These are phyloP conservation scores for Geopemphigus sp. DNA, from an alignment of 1,140 invertebrate genomes.

Conservation along the genomic window DNA sequence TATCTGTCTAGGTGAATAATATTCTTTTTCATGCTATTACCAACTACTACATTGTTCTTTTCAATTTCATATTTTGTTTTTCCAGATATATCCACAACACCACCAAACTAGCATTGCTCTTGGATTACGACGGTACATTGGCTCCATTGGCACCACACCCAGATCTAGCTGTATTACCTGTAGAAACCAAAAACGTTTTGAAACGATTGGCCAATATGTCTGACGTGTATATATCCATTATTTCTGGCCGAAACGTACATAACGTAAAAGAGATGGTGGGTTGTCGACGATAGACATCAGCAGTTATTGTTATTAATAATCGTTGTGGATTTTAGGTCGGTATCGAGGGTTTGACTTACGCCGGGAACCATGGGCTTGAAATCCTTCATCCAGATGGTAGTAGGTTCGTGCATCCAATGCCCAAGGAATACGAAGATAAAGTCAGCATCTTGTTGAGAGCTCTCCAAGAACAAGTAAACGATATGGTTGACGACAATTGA, in stretches of 20 bases:
- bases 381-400: constrained; percentile 87
- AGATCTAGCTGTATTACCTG: constrained; percentile 77
- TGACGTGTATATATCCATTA: constrained; percentile 84
- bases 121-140: constrained; percentile 88
- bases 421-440: constrained; percentile 78
- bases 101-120: constrained; percentile 76
- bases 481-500: too few relatives aligned
- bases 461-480: constrained; percentile 76
- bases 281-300: too few relatives aligned
- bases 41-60: not conserved
- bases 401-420: constrained; percentile 88
- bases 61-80: constrained; percentile 14
- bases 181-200: constrained; percentile 80
- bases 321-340: constrained; percentile 61
- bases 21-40: not conserved
- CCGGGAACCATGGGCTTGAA: constrained; percentile 85
- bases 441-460: constrained; percentile 74
- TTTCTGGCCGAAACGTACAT: constrained; percentile 81
- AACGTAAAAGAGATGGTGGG: constrained; percentile 82
- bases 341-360: constrained; percentile 65
- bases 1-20: constrained; percentile 73
- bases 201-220: constrained; percentile 79
- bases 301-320: not conserved
- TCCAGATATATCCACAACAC: constrained; percentile 79
- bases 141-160: constrained; percentile 86